Base-by-base conservation (phyloP, 2,888 invertebrate genomes). In the Dioctria rufipes region DNA sequence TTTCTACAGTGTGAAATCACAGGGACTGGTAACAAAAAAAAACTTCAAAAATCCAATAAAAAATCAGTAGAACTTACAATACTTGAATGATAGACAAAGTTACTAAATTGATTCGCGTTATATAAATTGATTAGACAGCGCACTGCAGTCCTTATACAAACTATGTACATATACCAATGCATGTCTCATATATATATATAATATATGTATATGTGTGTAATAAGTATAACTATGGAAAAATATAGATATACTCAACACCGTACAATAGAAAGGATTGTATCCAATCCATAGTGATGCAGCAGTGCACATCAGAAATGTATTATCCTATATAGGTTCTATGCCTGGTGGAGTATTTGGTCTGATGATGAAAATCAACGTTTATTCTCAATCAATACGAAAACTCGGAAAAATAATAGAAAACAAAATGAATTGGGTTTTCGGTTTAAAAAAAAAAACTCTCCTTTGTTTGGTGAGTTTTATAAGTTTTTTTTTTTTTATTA, bases 371-470 rank as follows among this genome's bases (percentile, higher is more conserved):
- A 73, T 60, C 58, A 58, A 73, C 73, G 42, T 73, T 73, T 58
- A 51, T 39, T 43, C 58, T 42, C 73, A 73, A 73, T 73, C 73
- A 73, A 73, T 73, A 73, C 43, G 42, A 51, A 73, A 73, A 73
- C 58, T 40, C n/a, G 73, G n/a, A 73, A 54, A 73, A 73, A 73
- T 60, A 58, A 73, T 73, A 73, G 58, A 60, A 40, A 42, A 58
- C 73, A 39, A 60, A 73, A 58, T 58, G 51, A 73, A 73, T 58
- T 73, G 58, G 58, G 73, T 73, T 73, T 46, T 73, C 58, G 58
- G 58, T 73, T 39, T 37, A n/a, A 73, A 25, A 25, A 25, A 25
- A 25, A 25, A 73, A 73, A 13, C 73, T 73, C 73, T 73, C 58
- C 1, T 25, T 42, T 11, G 25, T 37, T 25, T 37, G 46, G 46